A percentile compares a stretch with the other conserved stretches of the same genome.
Evolutionary conservation across 1,140 invertebrate species (phyloP).

Genomic region (Pentalonia nigronervosa): DNA sequence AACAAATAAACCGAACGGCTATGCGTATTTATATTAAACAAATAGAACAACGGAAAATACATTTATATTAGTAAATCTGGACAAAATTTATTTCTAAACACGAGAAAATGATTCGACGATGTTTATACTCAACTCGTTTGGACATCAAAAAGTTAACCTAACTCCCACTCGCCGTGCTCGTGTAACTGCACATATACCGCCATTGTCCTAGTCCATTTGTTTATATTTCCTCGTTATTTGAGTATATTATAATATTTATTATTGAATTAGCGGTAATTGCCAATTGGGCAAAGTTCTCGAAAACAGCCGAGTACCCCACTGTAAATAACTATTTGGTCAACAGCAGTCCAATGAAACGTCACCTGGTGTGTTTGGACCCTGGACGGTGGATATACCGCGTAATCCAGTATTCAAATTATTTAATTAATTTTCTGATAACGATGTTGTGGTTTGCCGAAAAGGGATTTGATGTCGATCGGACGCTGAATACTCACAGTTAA

Average conservation of each 20-base stretch:
- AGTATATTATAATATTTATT: neutral
- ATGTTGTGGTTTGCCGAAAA: neutral
- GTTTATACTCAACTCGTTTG: neutral
- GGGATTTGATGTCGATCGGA: neutral
- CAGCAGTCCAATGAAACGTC: neutral
- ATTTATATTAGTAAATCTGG: neutral
- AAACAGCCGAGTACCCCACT: neutral
- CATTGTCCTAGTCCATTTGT: neutral
- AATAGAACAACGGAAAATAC: neutral
- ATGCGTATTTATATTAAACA: neutral
- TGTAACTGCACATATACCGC: no score
- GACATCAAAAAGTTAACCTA: neutral
- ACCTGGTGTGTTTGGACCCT: neutral
- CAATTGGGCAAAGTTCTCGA: neutral
- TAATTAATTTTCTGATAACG: constrained; percentile 39
- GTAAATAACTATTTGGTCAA: constrained; percentile 9
- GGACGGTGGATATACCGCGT: neutral
- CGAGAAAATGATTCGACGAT: neutral
- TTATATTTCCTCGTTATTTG: neutral
- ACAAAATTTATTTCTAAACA: neutral
- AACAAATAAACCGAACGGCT: neutral
- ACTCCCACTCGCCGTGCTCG: no score
- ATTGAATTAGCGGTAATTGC: neutral
- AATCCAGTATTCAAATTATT: neutral
- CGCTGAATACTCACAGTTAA: constrained; percentile 82